These are phyloP conservation scores for Odocoileus hemionus DNA, from an alignment of 2,113 vertebrate genomes.

Conservation along the genomic window DNA sequence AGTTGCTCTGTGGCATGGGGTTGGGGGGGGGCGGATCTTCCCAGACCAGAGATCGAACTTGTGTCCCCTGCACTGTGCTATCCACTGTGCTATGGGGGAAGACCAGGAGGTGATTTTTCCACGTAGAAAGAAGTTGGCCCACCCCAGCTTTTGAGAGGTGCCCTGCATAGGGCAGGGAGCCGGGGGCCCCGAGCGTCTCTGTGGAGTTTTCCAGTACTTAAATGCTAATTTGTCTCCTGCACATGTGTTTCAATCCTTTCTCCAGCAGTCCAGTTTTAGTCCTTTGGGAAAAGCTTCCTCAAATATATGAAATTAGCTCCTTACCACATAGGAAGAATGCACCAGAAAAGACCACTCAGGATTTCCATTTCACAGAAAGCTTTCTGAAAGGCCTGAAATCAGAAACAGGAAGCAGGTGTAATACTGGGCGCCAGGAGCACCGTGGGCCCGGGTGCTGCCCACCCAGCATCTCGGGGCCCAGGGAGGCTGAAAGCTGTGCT, in stretches of 20 bases:
- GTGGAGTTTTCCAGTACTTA: background rate
- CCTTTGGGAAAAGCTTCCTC: background rate
- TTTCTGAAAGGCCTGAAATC: background rate
- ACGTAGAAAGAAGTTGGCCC: background rate
- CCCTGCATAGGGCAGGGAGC: fast-evolving
- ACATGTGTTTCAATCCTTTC: background rate
- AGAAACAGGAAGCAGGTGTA: background rate
- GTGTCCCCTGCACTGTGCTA: background rate
- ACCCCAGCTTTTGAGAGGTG: background rate
- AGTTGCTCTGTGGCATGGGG: background rate
- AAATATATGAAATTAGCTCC: background rate
- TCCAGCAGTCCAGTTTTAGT: background rate
- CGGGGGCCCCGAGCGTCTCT: background rate
- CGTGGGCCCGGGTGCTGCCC: fast-evolving
- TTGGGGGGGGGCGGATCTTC: background rate
- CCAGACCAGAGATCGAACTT: background rate
- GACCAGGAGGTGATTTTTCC: background rate
- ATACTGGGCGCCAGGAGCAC: fast-evolving
- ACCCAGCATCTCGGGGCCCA: fast-evolving
- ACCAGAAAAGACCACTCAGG: background rate
- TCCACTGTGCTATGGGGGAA: background rate
- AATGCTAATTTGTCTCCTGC: background rate
- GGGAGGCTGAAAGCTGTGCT: background rate
- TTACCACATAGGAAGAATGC: background rate
- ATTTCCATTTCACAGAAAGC: background rate